A percentile compares a stretch with the other conserved stretches of the same genome.
Conservation (phyloP, 2,888 invertebrate species). For the Eurytoma californica region DNA sequence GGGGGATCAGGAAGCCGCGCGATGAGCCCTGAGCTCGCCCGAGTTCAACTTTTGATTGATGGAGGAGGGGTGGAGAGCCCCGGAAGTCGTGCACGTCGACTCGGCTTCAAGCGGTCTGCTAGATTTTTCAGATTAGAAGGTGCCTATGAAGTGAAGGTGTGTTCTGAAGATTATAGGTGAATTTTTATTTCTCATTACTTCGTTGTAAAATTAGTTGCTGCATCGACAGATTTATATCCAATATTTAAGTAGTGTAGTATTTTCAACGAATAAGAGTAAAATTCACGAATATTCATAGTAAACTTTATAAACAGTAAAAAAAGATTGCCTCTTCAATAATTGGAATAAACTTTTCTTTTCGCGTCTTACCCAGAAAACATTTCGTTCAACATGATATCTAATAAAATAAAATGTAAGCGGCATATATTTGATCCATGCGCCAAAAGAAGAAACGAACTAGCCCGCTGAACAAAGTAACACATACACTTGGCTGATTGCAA, state of each 20-base stretch:
- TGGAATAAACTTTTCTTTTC: background rate
- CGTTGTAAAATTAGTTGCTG: too few species aligned
- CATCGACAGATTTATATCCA: too few species aligned
- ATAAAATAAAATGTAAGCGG: too few species aligned
- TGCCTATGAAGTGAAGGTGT: background rate
- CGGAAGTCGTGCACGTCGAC: background rate
- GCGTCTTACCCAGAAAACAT: background rate
- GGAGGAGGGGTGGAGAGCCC: background rate
- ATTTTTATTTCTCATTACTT: background rate
- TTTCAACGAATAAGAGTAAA: too few species aligned
- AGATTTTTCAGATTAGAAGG: background rate
- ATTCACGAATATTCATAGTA: too few species aligned
- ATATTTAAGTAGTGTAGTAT: too few species aligned
- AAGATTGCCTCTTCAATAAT: background rate
- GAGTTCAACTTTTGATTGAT: conserved; percentile 21
- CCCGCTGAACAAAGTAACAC: background rate
- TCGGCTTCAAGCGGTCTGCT: background rate
- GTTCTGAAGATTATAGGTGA: background rate
- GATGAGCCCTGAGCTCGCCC: background rate
- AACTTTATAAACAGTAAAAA: too few species aligned
- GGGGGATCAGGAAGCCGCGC: conserved; percentile 4
- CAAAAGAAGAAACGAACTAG: conserved; percentile 17
- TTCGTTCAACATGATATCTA: too few species aligned
- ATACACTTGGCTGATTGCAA: conserved; percentile 40
- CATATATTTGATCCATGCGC: background rate